phyloP scores from a whole-genome alignment of 2,797 vertebrate genomes.

The Trachurus trachurus region DNA sequence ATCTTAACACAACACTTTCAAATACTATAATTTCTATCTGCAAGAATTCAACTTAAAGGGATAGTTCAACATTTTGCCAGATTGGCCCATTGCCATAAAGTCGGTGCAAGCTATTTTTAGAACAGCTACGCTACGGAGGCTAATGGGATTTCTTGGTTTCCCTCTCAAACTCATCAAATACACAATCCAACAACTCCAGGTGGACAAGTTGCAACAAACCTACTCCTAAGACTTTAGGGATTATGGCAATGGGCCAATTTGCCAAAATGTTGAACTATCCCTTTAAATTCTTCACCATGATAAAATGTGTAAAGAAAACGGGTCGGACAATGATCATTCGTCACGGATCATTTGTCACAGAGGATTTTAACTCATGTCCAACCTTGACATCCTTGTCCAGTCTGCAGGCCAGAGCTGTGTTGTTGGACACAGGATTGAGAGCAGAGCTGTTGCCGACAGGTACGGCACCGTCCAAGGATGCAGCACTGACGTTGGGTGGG shows the following conservation, averaged over 20 bases:
- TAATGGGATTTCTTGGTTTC: no score
- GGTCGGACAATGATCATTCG: no score
- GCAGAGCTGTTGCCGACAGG: conserved; percentile 80
- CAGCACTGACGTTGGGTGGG: conserved; percentile 85
- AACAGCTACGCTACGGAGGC: no score
- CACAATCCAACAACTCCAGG: no score
- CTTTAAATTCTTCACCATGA: background rate
- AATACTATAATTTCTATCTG: conserved; percentile 22
- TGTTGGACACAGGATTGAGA: conserved; percentile 78
- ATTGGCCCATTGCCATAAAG: no score
- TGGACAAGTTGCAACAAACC: no score
- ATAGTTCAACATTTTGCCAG: no score
- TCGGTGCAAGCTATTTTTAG: no score
- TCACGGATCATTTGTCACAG: background rate
- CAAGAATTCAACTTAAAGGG: background rate
- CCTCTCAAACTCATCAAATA: no score
- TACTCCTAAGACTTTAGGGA: no score
- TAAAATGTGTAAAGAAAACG: background rate
- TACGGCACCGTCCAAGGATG: conserved; percentile 86
- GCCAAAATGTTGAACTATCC: no score
- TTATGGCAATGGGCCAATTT: no score
- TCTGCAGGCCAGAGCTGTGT: conserved; percentile 82
- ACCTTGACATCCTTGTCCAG: conserved; percentile 96
- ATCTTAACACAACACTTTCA: background rate
- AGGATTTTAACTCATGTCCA: background rate